Evolutionary conservation across 2,797 vertebrate species (phyloP).

Genomic region (Adelosebastes latens): DNA sequence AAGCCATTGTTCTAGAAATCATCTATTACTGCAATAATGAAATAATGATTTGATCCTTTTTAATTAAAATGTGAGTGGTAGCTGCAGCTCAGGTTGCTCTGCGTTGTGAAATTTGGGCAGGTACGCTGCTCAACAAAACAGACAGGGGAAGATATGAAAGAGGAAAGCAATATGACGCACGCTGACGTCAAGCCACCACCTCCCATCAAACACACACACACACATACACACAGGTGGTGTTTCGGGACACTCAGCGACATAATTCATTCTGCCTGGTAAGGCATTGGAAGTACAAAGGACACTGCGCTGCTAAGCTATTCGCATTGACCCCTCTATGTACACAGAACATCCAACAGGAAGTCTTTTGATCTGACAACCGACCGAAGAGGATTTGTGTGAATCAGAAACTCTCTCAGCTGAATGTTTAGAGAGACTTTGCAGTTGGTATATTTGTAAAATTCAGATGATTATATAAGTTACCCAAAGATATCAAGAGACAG

Average conservation of each 20-base stretch:
- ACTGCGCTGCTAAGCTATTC: conserved; percentile 50
- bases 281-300: conserved; percentile 54
- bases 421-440: conserved; percentile 33
- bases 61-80: background rate
- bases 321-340: conserved; percentile 33
- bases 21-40: conserved; percentile 37
- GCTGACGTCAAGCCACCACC: conserved; percentile 65
- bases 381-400: conserved; percentile 20
- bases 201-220: conserved; percentile 13
- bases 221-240: conserved; percentile 27
- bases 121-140: conserved; percentile 41
- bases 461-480: conserved; percentile 39
- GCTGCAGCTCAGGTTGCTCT: conserved; percentile 22
- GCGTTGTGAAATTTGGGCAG: conserved; percentile 67
- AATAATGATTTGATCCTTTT: background rate
- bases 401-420: conserved; percentile 8
- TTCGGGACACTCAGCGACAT: conserved; percentile 35
- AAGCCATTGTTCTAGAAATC: conserved; percentile 44
- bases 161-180: conserved; percentile 62
- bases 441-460: conserved; percentile 52
- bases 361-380: conserved; percentile 43
- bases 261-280: conserved; percentile 45
- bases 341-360: conserved; percentile 37
- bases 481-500: conserved; percentile 53
- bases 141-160: conserved; percentile 44